phyloP scores from a whole-genome alignment of 2,113 vertebrate species.

The Hyaena hyaena region DNA sequence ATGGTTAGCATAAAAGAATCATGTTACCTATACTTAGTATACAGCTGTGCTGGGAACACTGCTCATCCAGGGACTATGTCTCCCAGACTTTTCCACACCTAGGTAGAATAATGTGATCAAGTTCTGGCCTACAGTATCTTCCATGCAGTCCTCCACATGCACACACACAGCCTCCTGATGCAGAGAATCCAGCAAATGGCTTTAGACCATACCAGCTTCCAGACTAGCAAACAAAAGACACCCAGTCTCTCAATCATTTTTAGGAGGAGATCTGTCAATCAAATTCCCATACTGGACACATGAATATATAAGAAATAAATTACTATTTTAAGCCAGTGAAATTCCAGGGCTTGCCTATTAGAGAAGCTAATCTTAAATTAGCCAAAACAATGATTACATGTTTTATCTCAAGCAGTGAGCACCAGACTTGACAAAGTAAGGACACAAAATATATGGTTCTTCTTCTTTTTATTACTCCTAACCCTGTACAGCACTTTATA shows the following conservation, averaged over 20 bases:
- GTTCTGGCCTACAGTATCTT: not conserved
- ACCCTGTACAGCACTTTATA: not conserved
- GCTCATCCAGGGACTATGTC: not conserved
- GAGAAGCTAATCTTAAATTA: not conserved
- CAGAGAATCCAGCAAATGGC: not conserved
- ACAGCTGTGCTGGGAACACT: not conserved
- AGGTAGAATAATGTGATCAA: not conserved
- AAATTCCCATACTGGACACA: not conserved
- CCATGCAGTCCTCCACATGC: not conserved
- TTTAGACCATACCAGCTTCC: not conserved
- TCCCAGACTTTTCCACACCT: not conserved
- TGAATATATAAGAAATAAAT: not conserved
- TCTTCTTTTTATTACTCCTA: not conserved
- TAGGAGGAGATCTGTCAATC: not conserved
- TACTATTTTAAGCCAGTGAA: not conserved
- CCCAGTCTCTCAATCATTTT: not conserved
- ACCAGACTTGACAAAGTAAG: not conserved
- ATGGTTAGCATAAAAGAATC: not conserved
- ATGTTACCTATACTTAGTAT: rapidly evolving
- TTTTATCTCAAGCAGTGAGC: not conserved
- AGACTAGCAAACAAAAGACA: not conserved
- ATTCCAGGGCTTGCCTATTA: not conserved
- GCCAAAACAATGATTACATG: not conserved
- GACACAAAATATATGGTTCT: not conserved
- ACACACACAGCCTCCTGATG: not conserved